Conservation (phyloP, 2,888 invertebrate genomes). For the Lochmaea crataegi region DNA sequence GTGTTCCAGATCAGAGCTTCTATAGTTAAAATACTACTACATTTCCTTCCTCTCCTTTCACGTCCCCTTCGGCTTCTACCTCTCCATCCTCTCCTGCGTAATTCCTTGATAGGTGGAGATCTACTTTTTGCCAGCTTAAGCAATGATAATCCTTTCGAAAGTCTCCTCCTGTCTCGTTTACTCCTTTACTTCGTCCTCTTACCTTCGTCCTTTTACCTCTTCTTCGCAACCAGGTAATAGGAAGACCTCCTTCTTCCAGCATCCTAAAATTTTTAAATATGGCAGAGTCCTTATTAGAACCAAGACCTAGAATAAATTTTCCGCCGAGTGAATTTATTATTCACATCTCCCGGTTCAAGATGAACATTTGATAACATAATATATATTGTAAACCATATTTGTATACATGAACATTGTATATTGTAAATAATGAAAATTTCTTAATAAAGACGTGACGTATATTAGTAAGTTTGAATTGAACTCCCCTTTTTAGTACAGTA, state of each 20-base stretch:
- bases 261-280: conserved; percentile 23
- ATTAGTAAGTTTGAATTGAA: neutral
- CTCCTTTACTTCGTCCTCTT: neutral
- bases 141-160: neutral
- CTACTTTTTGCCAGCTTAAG: neutral
- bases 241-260: conserved; percentile 8
- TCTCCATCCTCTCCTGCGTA: conserved; percentile 13
- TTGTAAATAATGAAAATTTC: conserved; percentile 4
- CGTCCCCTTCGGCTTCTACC: conserved; percentile 17
- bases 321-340: too few species aligned
- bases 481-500: neutral
- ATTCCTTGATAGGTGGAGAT: neutral
- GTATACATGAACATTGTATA: conserved; percentile 2
- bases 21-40: too few species aligned
- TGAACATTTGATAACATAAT: neutral
- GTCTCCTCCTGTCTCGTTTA: neutral
- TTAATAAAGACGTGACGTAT: conserved; percentile 1
- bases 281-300: too few species aligned
- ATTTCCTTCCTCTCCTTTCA: conserved; percentile 17
- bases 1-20: too few species aligned
- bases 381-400: conserved; percentile 4
- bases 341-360: neutral
- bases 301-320: too few species aligned
- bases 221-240: neutral
- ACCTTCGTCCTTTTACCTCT: neutral